These are phyloP conservation scores for Zingel zingel DNA, from an alignment of 2,113 vertebrate genomes.

Conservation along the genomic window DNA sequence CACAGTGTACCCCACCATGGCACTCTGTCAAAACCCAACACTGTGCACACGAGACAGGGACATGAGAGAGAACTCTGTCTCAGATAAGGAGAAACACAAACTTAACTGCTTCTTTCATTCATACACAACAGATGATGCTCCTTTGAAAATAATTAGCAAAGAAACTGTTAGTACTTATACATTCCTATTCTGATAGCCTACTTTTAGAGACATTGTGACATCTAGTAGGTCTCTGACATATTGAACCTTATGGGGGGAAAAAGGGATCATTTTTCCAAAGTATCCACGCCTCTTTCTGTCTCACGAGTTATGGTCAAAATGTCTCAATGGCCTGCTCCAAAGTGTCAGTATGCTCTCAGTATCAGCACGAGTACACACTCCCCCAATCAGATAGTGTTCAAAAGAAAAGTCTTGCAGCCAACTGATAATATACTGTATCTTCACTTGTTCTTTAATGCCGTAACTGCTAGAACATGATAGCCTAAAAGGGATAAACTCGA, in stretches of 20 bases:
- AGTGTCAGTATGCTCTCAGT: slow-evolving; percentile 29
- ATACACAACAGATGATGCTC: slow-evolving; percentile 8
- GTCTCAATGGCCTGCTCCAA: background rate
- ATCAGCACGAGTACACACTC: slow-evolving; percentile 57
- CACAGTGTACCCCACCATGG: slow-evolving; percentile 94
- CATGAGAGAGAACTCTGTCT: slow-evolving; percentile 14
- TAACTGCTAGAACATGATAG: background rate
- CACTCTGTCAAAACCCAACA: slow-evolving; percentile 94
- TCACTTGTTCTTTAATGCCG: background rate
- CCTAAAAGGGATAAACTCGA: too few species aligned
- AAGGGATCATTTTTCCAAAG: background rate
- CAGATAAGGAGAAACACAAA: slow-evolving; percentile 27
- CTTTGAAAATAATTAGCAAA: background rate
- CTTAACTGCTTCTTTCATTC: background rate
- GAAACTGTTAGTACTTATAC: background rate
- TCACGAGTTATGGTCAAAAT: slow-evolving; percentile 5
- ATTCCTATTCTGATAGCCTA: background rate
- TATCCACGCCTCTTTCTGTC: background rate
- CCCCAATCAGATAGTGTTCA: slow-evolving; percentile 60
- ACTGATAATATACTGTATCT: slow-evolving; percentile 59
- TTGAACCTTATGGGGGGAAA: background rate
- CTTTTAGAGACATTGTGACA: background rate
- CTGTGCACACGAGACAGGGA: slow-evolving; percentile 87
- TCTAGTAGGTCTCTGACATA: background rate
- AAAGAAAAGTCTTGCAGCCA: slow-evolving; percentile 34